phyloP scores from a whole-genome alignment of 2,888 invertebrate genomes.

The Nomada fucata region DNA sequence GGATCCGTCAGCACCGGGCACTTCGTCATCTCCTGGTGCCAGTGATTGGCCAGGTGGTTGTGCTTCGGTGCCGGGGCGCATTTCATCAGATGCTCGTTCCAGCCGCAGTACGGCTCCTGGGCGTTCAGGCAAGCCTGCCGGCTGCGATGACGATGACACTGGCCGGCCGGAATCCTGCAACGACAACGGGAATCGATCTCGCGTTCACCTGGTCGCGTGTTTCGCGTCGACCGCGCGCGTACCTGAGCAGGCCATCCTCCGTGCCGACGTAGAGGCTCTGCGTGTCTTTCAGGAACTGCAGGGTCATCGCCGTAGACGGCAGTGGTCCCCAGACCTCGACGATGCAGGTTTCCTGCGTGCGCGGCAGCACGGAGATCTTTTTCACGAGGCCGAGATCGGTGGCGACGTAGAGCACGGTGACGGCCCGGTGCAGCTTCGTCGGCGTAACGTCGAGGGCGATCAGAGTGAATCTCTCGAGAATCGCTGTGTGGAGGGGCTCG shows the following conservation, averaged over 20 bases:
- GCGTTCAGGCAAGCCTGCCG: slow-evolving; percentile 91
- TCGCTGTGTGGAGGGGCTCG: slow-evolving; percentile 89
- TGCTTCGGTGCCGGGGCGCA: slow-evolving; percentile 90
- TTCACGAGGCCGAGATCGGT: slow-evolving; percentile 91
- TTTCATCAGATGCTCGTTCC: slow-evolving; percentile 91
- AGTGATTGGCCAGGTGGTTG: slow-evolving; percentile 88
- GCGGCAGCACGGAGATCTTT: slow-evolving; percentile 91
- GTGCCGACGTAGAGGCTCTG: slow-evolving; percentile 85
- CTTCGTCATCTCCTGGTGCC: slow-evolving; percentile 89
- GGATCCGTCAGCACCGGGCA: slow-evolving; percentile 90
- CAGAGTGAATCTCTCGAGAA: slow-evolving; percentile 90
- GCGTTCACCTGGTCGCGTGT: too few relatives aligned
- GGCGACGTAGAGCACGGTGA: slow-evolving; percentile 93
- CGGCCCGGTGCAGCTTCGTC: slow-evolving; percentile 89
- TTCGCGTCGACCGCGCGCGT: background rate
- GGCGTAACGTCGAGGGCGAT: slow-evolving; percentile 93
- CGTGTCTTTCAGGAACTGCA: slow-evolving; percentile 93
- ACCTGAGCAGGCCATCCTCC: slow-evolving; percentile 78
- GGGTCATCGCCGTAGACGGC: slow-evolving; percentile 86
- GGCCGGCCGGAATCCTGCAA: slow-evolving; percentile 89
- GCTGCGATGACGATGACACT: slow-evolving; percentile 90
- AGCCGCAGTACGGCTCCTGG: slow-evolving; percentile 97
- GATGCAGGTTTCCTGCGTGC: slow-evolving; percentile 90
- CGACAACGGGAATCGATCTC: background rate
- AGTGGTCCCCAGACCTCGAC: slow-evolving; percentile 93